phyloP scores from a whole-genome alignment of 1,140 invertebrate species.

The Calycopis cecrops region DNA sequence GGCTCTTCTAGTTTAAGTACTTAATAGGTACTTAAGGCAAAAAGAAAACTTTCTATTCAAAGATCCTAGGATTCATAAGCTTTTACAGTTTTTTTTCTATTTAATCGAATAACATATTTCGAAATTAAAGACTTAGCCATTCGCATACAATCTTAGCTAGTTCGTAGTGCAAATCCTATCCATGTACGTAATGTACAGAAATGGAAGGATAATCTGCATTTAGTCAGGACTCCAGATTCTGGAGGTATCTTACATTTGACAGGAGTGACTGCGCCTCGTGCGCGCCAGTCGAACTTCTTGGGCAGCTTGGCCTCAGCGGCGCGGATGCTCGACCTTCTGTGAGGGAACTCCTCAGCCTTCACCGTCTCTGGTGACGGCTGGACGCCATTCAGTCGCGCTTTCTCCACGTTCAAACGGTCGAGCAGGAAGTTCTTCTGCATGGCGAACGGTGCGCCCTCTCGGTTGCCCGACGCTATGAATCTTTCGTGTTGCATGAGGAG shows the following conservation, averaged over 20 bases:
- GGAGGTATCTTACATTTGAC: slow-evolving; percentile 33
- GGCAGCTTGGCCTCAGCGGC: slow-evolving; percentile 24
- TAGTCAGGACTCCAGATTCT: too few species aligned
- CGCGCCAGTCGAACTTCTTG: slow-evolving; percentile 47
- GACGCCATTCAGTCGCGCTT: slow-evolving; percentile 31
- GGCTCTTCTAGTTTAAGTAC: too few species aligned
- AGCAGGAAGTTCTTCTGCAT: slow-evolving; percentile 38
- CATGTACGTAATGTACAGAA: too few species aligned
- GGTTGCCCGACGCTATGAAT: slow-evolving; percentile 43
- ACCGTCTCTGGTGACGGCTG: slow-evolving; percentile 18
- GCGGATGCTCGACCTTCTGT: slow-evolving; percentile 22
- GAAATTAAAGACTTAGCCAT: too few species aligned
- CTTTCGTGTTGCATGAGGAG: slow-evolving; percentile 39
- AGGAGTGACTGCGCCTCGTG: slow-evolving; percentile 41
- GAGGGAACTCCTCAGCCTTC: slow-evolving; percentile 35
- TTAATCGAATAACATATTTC: too few species aligned
- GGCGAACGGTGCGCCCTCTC: slow-evolving; percentile 38
- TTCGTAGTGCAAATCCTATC: too few species aligned
- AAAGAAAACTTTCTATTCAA: too few species aligned
- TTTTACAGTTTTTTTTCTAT: too few species aligned
- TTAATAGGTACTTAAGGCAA: too few species aligned
- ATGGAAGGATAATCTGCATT: too few species aligned
- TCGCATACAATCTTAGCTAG: too few species aligned
- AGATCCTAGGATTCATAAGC: too few species aligned
- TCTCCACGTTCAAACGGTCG: slow-evolving; percentile 39